Evolutionary conservation across 2,113 vertebrate species (phyloP), one percentile per base, ranked within the genome.

Genomic region (Mystacornis crossleyi): DNA sequence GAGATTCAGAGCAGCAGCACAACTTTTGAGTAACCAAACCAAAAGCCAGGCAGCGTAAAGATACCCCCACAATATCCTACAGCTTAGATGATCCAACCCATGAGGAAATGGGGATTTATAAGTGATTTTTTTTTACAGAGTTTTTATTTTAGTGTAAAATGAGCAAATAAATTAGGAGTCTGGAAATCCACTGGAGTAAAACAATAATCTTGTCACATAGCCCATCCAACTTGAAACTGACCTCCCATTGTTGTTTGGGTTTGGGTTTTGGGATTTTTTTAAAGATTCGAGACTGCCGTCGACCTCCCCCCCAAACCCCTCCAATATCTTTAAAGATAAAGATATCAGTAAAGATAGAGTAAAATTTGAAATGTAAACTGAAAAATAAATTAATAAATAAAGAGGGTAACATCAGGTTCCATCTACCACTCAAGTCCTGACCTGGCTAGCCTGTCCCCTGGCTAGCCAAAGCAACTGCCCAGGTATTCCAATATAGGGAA

Each of bases 251-350:
- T 12, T 24, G 5, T 18, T 48, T 14, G 19, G 19, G 24, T 47
- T 62, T 47, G 18, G 26, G 12, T 6, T 53, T 78, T 9, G 1
- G 16, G 16, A 1, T 6, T 34, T 71, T 64, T 43, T 87, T 47
- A 33, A 91, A 87, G 28, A 71, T 10, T 60, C 26, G 48, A 67
- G 9, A 3, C 9, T 31, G 25, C 6, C 5, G 6, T 38, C 0
- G 0, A 15, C 2, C 36, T 33, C 5, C 2, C 5, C 11, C 4
- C 11, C 8, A 12, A n/a, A n/a, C n/a, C 2, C 9, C 9, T 16
- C 15, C 8, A 14, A 18, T 17, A 65, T 15, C 50, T 72, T 75
- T 79, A 53, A 75, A 57, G 21, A 26, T 45, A 81, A 65, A 50
- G 20, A 26, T 65, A 79, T 16, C 28, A 42, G 28, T 48, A 55